Evolutionary conservation across 1,140 invertebrate genomes (phyloP).

Genomic region (Saccostrea glomerata): DNA sequence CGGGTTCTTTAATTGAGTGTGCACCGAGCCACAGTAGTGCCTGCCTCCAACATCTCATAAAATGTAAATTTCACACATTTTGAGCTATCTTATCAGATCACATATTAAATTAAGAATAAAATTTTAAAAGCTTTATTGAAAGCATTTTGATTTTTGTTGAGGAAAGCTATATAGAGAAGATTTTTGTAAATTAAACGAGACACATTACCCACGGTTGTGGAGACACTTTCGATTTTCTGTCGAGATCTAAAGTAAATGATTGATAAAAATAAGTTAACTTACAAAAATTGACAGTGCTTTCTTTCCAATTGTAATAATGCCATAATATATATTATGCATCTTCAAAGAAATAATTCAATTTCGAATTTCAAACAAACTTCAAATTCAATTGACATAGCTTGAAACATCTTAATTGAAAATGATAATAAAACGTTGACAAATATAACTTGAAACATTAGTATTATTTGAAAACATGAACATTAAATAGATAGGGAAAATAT

Average conservation of each 20-base stretch:
- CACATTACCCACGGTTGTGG: background rate
- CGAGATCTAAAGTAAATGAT: conserved; percentile 32
- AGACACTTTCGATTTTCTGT: conserved; percentile 23
- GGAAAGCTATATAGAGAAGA: conserved; percentile 17
- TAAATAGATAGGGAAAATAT: conserved; percentile 20
- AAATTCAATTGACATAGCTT: conserved; percentile 1
- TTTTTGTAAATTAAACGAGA: conserved; percentile 22
- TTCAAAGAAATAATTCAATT: conserved; percentile 39
- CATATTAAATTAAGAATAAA: conserved; percentile 44
- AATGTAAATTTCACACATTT: conserved; percentile 44
- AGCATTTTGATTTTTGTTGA: conserved; percentile 14
- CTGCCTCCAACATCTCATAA: conserved; percentile 28
- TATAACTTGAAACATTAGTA: background rate
- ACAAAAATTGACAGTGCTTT: conserved; percentile 29
- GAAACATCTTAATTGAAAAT: conserved; percentile 37
- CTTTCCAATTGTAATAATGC: conserved; percentile 32
- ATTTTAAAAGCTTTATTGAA: conserved; percentile 48
- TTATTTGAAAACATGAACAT: background rate
- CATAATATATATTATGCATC: conserved; percentile 30
- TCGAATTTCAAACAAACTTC: conserved; percentile 32
- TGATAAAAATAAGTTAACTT: conserved; percentile 35
- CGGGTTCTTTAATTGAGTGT: conserved; percentile 15
- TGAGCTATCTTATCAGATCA: conserved; percentile 34
- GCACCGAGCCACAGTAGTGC: background rate
- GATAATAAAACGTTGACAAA: conserved; percentile 18